Evolutionary conservation across 1,140 invertebrate species (phyloP), one percentile per base, ranked within the genome.

Genomic region (Heliconius hewitsoni): DNA sequence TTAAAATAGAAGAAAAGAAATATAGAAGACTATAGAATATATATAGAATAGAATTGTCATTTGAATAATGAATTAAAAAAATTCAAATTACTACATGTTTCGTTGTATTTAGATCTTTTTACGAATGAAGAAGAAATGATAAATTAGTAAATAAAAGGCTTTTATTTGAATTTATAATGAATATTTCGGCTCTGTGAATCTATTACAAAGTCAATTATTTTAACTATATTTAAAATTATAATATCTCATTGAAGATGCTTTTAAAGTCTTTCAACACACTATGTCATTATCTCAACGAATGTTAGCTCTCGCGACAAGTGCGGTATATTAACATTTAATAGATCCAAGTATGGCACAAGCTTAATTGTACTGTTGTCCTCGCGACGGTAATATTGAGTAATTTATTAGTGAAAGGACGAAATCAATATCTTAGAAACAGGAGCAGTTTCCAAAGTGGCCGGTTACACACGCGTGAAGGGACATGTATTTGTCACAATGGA

Each of bases 361-460:
- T 66, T 13, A 27, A 27, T 66, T 70, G 57, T 70, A 37, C 37
- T 71, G 37, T 39, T 42, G 71, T 37, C 74, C 74, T 76, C 66
- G 60, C 42, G 18, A 18, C 9, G 39, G 19, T 70, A 16, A n/a
- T n/a, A 19, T 76, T 75, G 74, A 6, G 74, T n/a, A 76, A 76
- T 70, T 39, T 66, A 76, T 76, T 70, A 50, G 74, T 76, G 74
- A 76, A 76, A 42, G 74, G 57, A 76, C 39, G 74, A 76, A 70
- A 76, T 76, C 34, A 76, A 76, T 76, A 76, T 76, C 57, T 42
- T 42, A 23, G 57, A 27, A 76, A 76, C 74, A 42, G 74, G 57
- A 76, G 74, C 60, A 27, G 74, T 76, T 34, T 76, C 57, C 66
- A 76, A 75, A 75, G 52, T 66, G 8, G 55, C 34, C n/a, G 55